These are phyloP conservation scores for Laticauda laticaudata DNA, from an alignment of 2,113 vertebrate genomes.

Conservation along the genomic window DNA sequence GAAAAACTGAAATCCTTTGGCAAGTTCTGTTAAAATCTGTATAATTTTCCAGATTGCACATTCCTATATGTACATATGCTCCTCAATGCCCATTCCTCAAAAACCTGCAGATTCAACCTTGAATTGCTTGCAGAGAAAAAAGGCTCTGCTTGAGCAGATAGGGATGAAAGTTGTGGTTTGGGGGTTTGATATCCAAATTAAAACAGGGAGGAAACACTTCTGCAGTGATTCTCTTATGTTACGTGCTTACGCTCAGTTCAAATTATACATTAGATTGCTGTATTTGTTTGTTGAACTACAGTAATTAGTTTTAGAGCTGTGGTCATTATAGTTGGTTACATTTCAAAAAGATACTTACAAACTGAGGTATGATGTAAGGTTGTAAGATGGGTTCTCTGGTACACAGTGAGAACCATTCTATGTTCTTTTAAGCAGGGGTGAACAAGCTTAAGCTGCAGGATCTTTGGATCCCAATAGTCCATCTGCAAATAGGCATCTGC, in stretches of 20 bases:
- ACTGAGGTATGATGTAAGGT: background rate
- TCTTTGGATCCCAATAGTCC: background rate
- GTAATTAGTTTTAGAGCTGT: background rate
- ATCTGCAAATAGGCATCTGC: background rate
- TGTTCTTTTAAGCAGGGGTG: background rate
- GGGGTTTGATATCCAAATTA: background rate
- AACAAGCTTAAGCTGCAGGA: background rate
- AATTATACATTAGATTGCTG: background rate
- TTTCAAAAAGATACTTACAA: background rate
- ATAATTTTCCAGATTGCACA: background rate
- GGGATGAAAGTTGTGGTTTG: background rate
- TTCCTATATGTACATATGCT: background rate
- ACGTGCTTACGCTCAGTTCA: slow-evolving; percentile 3
- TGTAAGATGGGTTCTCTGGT: background rate
- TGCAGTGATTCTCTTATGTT: background rate
- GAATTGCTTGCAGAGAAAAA: background rate
- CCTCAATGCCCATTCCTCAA: background rate
- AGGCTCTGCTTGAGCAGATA: background rate
- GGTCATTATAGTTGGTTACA: background rate
- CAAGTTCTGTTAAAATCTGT: background rate
- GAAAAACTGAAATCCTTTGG: background rate
- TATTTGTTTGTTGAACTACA: background rate
- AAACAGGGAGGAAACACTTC: background rate
- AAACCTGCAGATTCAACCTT: background rate
- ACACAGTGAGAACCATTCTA: background rate